Percentiles rank a stretch among this genome's conserved stretches.
Evolutionary conservation across 2,888 invertebrate genomes (phyloP).

Genomic region (Leptopilina drosophilae): DNA sequence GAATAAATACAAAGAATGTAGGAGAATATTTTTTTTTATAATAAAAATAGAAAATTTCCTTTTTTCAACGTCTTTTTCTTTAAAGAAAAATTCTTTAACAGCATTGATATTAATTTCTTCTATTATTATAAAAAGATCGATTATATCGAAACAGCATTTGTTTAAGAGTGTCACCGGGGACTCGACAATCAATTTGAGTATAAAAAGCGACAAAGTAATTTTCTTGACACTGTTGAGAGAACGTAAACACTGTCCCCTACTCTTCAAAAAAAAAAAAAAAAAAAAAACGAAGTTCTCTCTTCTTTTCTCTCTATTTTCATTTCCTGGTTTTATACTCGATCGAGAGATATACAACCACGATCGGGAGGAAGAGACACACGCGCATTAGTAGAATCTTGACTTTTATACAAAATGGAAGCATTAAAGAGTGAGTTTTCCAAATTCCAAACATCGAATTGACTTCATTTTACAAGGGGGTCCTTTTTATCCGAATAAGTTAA

Average conservation of each 20-base stretch:
- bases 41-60: no score
- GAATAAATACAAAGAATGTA: no score
- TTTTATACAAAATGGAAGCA: conserved; percentile 28
- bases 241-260: conserved; percentile 28
- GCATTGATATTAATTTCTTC: no score
- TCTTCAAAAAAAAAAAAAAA: neutral
- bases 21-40: no score
- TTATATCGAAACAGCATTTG: neutral
- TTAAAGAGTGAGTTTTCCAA: conserved; percentile 25
- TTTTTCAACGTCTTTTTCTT: no score
- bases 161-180: no score
- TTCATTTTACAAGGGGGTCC: conserved; percentile 18
- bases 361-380: neutral
- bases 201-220: conserved; percentile 4
- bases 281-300: no score
- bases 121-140: neutral
- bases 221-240: conserved; percentile 7
- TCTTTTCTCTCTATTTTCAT: conserved; percentile 26
- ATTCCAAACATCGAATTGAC: neutral
- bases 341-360: conserved; percentile 6
- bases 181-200: neutral
- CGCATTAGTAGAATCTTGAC: conserved; percentile 24
- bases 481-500: neutral
- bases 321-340: conserved; percentile 28
- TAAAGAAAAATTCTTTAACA: no score